Evolutionary conservation across 2,113 vertebrate species (phyloP).

Genomic region (Coptodon rendalli): DNA sequence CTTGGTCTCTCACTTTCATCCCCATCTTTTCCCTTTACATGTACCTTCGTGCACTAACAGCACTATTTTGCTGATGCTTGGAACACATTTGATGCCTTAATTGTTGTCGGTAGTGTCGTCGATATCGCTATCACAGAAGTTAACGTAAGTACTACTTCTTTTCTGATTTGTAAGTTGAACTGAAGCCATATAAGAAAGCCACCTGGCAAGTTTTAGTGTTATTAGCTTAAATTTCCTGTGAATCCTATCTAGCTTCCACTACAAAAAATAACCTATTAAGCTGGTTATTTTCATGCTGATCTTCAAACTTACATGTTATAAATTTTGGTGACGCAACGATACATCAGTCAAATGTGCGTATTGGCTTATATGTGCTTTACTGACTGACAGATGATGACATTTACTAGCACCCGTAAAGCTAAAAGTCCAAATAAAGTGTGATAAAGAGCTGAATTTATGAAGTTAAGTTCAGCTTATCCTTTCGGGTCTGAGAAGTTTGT

Average conservation of each 20-base stretch:
- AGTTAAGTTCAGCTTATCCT: neutral
- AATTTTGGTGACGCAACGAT: neutral
- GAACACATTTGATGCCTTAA: conserved; percentile 99
- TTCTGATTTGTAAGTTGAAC: conserved; percentile 64
- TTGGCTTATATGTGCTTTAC: neutral
- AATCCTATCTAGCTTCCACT: neutral
- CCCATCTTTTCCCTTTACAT: conserved; percentile 49
- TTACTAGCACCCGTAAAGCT: neutral
- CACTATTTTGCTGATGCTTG: conserved; percentile 99
- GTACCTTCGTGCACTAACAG: conserved; percentile 78
- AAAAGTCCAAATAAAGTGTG: neutral
- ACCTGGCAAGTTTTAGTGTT: neutral
- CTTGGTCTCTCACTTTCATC: neutral
- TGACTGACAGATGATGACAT: neutral
- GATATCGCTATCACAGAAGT: conserved; percentile 99
- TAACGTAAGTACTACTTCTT: conserved; percentile 87
- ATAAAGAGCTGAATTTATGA: neutral
- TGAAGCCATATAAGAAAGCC: conserved; percentile 63
- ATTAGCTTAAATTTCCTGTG: neutral
- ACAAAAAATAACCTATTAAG: neutral
- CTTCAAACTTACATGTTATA: neutral
- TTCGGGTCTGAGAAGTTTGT: neutral
- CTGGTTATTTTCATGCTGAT: neutral
- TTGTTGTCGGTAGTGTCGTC: conserved; percentile 99
- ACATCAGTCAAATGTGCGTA: neutral